A percentile compares a stretch with the other conserved stretches of the same genome.
Conservation (phyloP, 2,797 vertebrate species). For the Sebastes trivittatus region DNA sequence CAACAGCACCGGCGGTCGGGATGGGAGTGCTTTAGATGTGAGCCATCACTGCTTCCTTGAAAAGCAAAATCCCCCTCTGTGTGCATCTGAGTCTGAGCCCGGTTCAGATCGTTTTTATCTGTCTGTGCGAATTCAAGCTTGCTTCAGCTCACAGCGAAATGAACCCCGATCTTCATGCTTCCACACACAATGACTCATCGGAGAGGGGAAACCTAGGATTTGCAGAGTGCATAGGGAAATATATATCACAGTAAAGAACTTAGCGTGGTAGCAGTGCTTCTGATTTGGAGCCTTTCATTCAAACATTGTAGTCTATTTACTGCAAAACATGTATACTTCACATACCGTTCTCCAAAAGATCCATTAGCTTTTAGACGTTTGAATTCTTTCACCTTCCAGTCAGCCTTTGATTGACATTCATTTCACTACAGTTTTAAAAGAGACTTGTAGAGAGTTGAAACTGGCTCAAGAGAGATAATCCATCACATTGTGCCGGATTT, state of each 20-base stretch:
- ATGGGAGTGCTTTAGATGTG: not conserved
- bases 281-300: not conserved
- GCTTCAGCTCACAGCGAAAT: not conserved
- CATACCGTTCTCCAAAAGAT: not conserved
- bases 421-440: not conserved
- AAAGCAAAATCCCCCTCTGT: not conserved
- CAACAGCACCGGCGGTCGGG: not conserved
- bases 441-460: not conserved
- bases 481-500: not conserved
- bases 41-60: slow-evolving; percentile 16
- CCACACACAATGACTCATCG: not conserved
- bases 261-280: not conserved
- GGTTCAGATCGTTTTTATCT: not conserved
- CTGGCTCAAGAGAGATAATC: not conserved
- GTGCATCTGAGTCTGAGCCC: not conserved
- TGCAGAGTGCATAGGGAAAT: not conserved
- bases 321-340: not conserved
- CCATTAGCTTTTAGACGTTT: not conserved
- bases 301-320: not conserved
- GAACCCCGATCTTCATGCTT: not conserved
- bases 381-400: not conserved
- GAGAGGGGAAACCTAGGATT: not conserved
- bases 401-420: not conserved
- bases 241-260: not conserved
- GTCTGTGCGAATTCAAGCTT: not conserved